Conservation (phyloP, 1,140 invertebrate species). For the Lineus longissimus region DNA sequence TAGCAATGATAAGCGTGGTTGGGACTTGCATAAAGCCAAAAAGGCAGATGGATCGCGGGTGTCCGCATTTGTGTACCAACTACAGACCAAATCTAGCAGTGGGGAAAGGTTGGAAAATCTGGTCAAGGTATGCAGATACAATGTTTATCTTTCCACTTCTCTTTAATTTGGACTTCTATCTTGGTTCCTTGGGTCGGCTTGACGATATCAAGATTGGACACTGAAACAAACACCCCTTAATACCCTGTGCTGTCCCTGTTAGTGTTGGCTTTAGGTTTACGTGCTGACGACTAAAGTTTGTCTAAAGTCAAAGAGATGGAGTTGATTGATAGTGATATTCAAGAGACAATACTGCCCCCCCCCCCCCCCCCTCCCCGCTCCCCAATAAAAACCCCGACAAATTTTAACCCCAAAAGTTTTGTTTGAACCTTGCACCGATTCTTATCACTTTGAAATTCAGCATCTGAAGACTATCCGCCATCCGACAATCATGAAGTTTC, state of each 20-base stretch:
- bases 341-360: no score
- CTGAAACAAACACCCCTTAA: background rate
- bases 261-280: background rate
- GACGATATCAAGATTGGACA: no score
- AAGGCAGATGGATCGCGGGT: constrained; percentile 21
- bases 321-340: no score
- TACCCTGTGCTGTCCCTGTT: background rate
- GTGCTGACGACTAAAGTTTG: background rate
- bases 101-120: constrained; percentile 24
- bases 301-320: no score
- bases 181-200: no score
- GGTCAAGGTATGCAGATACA: constrained; percentile 22
- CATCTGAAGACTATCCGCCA: constrained; percentile 33
- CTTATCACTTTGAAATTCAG: constrained; percentile 23
- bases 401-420: no score
- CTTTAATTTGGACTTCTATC: no score
- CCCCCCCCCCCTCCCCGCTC: no score
- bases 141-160: no score
- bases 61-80: constrained; percentile 25
- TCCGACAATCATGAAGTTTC: constrained; percentile 33
- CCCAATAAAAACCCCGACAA: no score
- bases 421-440: background rate
- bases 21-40: constrained; percentile 24
- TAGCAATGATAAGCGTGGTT: constrained; percentile 13
- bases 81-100: constrained; percentile 22